Conservation (phyloP, 2,113 vertebrate species). For the Vulpes vulpes region DNA sequence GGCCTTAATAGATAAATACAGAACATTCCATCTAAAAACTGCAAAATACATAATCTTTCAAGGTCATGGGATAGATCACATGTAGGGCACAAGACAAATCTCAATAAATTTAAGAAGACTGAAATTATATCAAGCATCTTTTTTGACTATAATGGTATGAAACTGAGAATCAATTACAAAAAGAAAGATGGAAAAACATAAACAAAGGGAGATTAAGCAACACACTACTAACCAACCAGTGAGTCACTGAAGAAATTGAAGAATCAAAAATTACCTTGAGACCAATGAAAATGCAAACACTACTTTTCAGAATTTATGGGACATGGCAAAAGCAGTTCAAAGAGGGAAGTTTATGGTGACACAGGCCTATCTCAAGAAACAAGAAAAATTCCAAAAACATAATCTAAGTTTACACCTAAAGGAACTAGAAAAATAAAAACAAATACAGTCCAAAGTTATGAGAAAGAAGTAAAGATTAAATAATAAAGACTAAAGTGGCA, state of each 20-base stretch:
- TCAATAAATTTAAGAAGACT: not conserved
- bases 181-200: not conserved
- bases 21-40: not conserved
- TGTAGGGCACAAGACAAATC: not conserved
- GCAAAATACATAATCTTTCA: not conserved
- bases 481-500: not conserved
- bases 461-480: not conserved
- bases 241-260: not conserved
- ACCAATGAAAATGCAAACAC: not conserved
- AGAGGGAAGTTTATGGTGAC: not conserved
- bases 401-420: not conserved
- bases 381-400: not conserved
- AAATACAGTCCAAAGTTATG: not conserved
- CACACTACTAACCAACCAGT: not conserved
- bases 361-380: not conserved
- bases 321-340: not conserved
- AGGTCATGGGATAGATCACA: not conserved
- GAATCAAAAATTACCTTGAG: not conserved
- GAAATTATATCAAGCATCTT: not conserved
- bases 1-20: not conserved
- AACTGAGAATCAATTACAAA: not conserved
- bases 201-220: not conserved
- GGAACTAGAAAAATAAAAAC: not conserved
- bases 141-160: not conserved
- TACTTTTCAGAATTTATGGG: not conserved